Conservation (phyloP, 1,140 invertebrate genomes). For the silkworm (Bombyx mori) region ASM3026992v2 NC_085116.1:9443001-9443500, state of each 20-base stretch:
- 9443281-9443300: conserved; percentile 94
- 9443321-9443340: conserved; percentile 80
- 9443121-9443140: conserved; percentile 84
- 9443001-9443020: neutral
- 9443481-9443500: too few species aligned
- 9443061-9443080: too few species aligned
- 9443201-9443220: conserved; percentile 78
- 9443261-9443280: conserved; percentile 91
- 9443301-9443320: conserved; percentile 78
- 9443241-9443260: conserved; percentile 93
- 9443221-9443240: conserved; percentile 82
- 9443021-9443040: too few species aligned
- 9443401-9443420: too few species aligned
- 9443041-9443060: too few species aligned
- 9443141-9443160: conserved; percentile 79
- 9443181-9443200: conserved; percentile 79
- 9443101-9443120: conserved; percentile 86
- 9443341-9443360: conserved; percentile 81
- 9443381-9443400: conserved; percentile 73
- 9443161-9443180: conserved; percentile 75
- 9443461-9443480: too few species aligned
- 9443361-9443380: conserved; percentile 76
- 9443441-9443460: too few species aligned
- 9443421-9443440: too few species aligned
- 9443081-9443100: conserved; percentile 65